Conservation (phyloP, 2,888 invertebrate genomes). For the Halictus ligatus region DNA sequence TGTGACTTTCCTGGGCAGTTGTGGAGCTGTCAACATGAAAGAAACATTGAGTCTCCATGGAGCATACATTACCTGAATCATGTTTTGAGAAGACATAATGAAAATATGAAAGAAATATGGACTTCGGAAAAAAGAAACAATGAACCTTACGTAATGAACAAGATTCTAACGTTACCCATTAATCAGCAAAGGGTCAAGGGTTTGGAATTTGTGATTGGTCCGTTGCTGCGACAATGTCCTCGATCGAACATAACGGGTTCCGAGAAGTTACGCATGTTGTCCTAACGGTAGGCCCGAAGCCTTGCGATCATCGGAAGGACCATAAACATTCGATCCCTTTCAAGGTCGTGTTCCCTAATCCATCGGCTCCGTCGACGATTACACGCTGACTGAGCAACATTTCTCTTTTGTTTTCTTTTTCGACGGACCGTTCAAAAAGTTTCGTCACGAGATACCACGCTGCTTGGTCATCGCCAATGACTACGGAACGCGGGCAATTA, state of each 20-base stretch:
- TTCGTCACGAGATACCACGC: neutral
- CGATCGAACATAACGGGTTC: constrained; percentile 24
- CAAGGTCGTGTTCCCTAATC: neutral
- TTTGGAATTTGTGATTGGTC: neutral
- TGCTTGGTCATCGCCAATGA: neutral
- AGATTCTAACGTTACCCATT: neutral
- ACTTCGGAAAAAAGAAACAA: neutral
- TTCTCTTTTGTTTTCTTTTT: no score
- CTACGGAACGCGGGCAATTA: constrained; percentile 33
- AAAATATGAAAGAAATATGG: neutral
- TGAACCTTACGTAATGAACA: no score
- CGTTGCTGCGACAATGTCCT: neutral
- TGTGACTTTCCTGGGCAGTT: no score
- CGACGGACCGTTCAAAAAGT: neutral
- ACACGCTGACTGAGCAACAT: neutral
- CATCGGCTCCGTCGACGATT: neutral
- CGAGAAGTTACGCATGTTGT: constrained; percentile 23
- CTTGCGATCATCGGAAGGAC: constrained; percentile 16
- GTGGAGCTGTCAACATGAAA: no score
- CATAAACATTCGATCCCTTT: constrained; percentile 29
- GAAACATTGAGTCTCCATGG: no score
- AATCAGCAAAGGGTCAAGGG: neutral
- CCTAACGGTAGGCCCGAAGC: neutral
- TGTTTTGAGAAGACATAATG: no score
- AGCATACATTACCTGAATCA: no score